Base-by-base conservation (phyloP, 2,888 invertebrate genomes). In the Apantesis nais region DNA sequence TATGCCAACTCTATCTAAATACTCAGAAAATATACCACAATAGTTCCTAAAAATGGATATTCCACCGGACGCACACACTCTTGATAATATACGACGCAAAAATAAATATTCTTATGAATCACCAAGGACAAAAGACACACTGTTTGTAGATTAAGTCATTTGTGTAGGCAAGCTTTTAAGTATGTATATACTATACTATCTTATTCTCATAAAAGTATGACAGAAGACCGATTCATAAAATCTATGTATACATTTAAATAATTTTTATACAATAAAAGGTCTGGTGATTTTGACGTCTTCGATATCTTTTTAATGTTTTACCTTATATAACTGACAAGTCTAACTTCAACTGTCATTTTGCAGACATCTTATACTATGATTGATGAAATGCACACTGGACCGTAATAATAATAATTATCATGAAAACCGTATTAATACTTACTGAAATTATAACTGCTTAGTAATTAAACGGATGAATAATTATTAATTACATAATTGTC, bases 131-230 rank as follows among this genome's bases (percentile, higher is more conserved):
- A 14, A 55, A 62, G 55, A 67, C 52, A 29, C n/a, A 58, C 68
- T 71, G 67, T 68, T 79, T 78, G 63, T 71, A 67, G 74, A 79
- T 78, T 78, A 79, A 82, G 78, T 77, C 75, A 71, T 75, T 76
- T 75, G 84, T 81, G 87, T 87, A 81, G 87, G 84, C 81, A 83
- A 75, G 84, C 83, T 74, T 77, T n/a, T n/a, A n/a, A n/a, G 85
- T 78, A 63, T 19, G n/a, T 66, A 65, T 19, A 3, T 25, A 60
- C 58, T 68, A 67, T 71, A 68, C 29, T 66, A 25, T 52, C 67
- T 8, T 76, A 77, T 74, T 78, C 73, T 52, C n/a, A 16, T 31
- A n/a, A 65, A 31, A 12, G 29, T 9, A 1, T 7, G 29, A 44
- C 29, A 44, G 19, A 58, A 29, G 7, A 29, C 58, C 11, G 19